Base-by-base conservation (phyloP, 2,888 invertebrate genomes). In the Steinernema scapterisci region DNA sequence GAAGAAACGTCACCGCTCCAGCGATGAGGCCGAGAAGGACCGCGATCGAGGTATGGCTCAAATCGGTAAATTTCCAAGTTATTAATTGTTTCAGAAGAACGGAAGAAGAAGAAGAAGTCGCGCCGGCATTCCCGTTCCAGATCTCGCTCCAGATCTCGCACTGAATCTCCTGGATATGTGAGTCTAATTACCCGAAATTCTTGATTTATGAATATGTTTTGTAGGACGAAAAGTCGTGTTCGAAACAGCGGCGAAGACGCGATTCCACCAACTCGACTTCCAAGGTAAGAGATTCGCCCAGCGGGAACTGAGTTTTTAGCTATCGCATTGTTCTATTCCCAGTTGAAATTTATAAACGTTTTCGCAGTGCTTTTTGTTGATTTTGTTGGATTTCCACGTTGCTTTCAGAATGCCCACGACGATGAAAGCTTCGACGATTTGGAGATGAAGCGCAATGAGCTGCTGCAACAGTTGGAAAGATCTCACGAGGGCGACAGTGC, bases 51-150 rank as follows among this genome's bases (percentile, higher is more conserved):
- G 48, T 48, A 7, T 7, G 16, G 2, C 7, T 48, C 25, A 45
- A 25, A 7, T 13, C 11, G 43, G 27, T 31, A 25, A 19, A 7
- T 2, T 75, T 75, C 23, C 21, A 19, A 13, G 44, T 9, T 31
- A 44, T 21, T 6, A 11, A 23, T 27, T 7, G 16, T 74, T 27
- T 1, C 9, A 16, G 43, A 23, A 23, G 44, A 56, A 6, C 27
- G 43, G 46, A 79, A 76, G 52, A 75, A 70, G 70, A 75, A 75
- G 71, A 71, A 73, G 72, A 75, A 52, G 52, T 31, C 51, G n/a
- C 23, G 23, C 23, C 23, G 23, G 16, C 21, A 21, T 63, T 38
- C 31, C 13, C 56, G 70, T 45, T 38, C 31, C n/a, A 44, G 70
- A 45, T 73, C 38, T 16, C 46, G 38, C 6, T 71, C 44, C 38